phyloP scores from a whole-genome alignment of 2,113 vertebrate genomes.

The Aramus guarauna region DNA sequence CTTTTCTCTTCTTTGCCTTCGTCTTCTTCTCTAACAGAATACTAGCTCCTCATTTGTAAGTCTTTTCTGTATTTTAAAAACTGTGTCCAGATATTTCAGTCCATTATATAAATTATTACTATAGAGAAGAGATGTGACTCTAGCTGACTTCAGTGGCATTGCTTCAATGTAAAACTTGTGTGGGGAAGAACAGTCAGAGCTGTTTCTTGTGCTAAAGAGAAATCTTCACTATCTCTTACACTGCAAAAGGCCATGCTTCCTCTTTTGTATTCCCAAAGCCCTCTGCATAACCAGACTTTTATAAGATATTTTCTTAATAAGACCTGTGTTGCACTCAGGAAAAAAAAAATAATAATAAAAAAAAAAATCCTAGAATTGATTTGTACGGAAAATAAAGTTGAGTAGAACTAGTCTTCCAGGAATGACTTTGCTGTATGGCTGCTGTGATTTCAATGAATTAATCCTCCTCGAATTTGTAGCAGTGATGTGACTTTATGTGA shows the following conservation, averaged over 20 bases:
- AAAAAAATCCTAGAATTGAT: background rate
- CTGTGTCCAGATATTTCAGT: background rate
- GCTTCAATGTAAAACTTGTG: background rate
- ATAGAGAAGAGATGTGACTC: background rate
- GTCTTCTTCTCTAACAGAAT: background rate
- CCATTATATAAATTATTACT: background rate
- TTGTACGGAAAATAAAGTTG: background rate
- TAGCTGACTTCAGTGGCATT: background rate
- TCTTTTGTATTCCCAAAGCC: background rate
- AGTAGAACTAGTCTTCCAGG: background rate
- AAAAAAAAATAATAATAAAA: background rate
- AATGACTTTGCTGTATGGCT: background rate
- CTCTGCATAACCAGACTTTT: background rate
- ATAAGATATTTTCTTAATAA: background rate
- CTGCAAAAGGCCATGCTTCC: fast-evolving
- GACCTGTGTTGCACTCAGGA: background rate
- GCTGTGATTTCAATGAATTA: background rate
- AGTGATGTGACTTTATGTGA: background rate
- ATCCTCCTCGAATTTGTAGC: background rate
- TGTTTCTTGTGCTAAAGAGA: background rate
- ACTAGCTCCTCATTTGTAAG: background rate
- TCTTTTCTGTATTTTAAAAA: background rate
- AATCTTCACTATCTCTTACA: background rate
- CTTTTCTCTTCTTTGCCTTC: background rate
- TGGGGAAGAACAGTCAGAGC: background rate